Base-by-base conservation (phyloP, 23 tunicate species). In the Halocynthia roretzi region DNA sequence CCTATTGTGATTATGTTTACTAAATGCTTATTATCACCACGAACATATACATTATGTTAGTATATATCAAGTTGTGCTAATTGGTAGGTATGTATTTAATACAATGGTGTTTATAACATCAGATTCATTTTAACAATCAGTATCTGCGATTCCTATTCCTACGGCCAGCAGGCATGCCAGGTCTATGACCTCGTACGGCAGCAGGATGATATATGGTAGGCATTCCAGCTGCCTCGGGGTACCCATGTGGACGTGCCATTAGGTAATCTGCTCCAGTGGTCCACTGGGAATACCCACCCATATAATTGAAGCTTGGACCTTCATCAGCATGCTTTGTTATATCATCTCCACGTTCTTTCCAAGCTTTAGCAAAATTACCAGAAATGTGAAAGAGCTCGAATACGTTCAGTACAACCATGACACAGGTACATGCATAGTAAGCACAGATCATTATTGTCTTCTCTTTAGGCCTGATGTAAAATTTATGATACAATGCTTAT, bases 191-290 rank as follows among this genome's bases (percentile, higher is more conserved):
- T 74, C 55, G 55, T 56, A 62, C 56, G 31, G 56, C 22, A 15
- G 68, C 64, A 20, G 48, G 61, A 7, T 74, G 64, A 62, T 83
- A 71, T n/a, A 80, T 51, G 57, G 70, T 84, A 23, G 96, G 96
- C 7, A 89, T 76, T 10, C 96, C 96, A n/a, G 76, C 73, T 6
- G 87, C 96, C 51, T 83, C 96, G 8, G 96, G 96, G 68, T 83
- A 89, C 12, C 96, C 96, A 8, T 55, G 44, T 69, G 84, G 85
- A 18, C 55, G 62, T 61, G 62, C 78, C 57, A 68, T 84, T 6
- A 80, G 71, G 18, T 83, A 83, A 18, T 84, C 87, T 6, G 76
- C 78, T 10, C 96, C 96, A 12, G 83, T 78, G 6, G 81, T 82
- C 96, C 85, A 89, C 19, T 21, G 14, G 8, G 83, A 51, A 11